phyloP scores from a whole-genome alignment of 2,113 vertebrate species.

The Notechis scutatus region DNA sequence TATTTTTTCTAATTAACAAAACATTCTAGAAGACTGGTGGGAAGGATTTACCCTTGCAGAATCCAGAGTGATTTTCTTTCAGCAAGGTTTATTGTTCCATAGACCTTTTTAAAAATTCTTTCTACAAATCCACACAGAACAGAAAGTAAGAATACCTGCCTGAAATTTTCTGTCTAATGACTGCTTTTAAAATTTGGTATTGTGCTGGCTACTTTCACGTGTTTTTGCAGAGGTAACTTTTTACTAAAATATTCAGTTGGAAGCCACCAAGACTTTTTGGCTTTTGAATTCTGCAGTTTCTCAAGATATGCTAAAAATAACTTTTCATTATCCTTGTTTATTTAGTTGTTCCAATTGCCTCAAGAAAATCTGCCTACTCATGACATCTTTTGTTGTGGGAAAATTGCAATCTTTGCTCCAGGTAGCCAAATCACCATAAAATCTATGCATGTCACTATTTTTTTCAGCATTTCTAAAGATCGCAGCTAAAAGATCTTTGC shows the following conservation, averaged over 20 bases:
- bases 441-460: neutral
- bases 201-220: neutral
- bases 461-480: neutral
- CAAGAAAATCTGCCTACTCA: neutral
- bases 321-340: neutral
- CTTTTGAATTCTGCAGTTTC: neutral
- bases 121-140: neutral
- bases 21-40: neutral
- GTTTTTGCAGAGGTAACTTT: neutral
- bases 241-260: neutral
- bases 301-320: neutral
- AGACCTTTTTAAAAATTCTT: neutral
- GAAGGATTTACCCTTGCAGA: neutral
- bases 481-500: neutral
- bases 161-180: neutral
- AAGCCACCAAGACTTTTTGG: neutral
- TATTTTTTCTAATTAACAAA: neutral
- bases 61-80: neutral
- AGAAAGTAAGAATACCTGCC: neutral
- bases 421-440: neutral
- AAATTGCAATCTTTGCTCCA: neutral
- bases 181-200: neutral
- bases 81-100: neutral
- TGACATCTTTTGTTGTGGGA: neutral
- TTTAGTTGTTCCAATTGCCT: neutral